These are phyloP conservation scores for Metalampra italica DNA, from an alignment of 2,888 invertebrate genomes.

Conservation along the genomic window DNA sequence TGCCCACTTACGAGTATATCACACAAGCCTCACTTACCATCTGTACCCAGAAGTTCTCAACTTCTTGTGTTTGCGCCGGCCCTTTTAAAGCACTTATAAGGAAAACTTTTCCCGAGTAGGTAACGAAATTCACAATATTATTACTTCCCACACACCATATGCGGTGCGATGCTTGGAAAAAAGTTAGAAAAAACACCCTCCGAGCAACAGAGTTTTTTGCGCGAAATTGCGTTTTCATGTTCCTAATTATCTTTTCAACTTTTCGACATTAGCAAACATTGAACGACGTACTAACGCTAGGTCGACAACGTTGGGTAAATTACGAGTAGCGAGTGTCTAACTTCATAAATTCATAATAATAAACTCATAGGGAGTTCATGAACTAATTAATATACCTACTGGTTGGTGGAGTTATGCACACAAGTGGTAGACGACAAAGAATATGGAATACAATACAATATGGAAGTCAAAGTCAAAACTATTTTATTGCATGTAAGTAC, in stretches of 20 bases:
- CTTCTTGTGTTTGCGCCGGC: not conserved
- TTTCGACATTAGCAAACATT: constrained; percentile 41
- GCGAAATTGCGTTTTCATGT: constrained; percentile 37
- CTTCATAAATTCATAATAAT: constrained; percentile 34
- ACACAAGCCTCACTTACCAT: no score
- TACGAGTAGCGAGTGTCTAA: constrained; percentile 40
- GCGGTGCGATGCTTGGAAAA: constrained; percentile 1
- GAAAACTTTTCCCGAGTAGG: not conserved
- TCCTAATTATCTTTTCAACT: constrained; percentile 48
- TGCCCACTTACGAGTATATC: no score
- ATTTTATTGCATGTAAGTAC: no score
- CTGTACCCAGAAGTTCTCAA: not conserved
- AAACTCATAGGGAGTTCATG: constrained; percentile 2
- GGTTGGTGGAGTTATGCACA: not conserved
- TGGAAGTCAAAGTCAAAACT: no score
- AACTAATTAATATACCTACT: not conserved
- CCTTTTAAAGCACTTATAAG: not conserved
- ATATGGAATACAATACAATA: no score
- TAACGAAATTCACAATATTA: constrained; percentile 1
- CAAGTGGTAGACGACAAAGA: no score
- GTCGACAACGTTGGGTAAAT: constrained; percentile 28
- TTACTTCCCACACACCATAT: constrained; percentile 2
- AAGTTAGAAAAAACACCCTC: constrained; percentile 4
- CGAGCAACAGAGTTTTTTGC: constrained; percentile 17
- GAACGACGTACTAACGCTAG: constrained; percentile 21